phyloP scores from a whole-genome alignment of 2,797 vertebrate genomes.

The Heliangelus exortis region DNA sequence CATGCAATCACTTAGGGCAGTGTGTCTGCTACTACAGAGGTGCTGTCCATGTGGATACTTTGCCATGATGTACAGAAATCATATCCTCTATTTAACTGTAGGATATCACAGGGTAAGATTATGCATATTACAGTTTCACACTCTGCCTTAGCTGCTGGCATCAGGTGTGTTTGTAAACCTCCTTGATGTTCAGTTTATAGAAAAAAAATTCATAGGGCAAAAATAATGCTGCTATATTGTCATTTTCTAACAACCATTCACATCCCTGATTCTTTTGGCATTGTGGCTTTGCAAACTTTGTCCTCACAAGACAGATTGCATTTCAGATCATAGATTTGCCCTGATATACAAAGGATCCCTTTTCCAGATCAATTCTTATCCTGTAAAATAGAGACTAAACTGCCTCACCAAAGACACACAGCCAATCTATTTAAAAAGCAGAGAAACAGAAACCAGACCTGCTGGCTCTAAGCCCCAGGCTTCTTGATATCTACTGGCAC shows the following conservation, averaged over 20 bases:
- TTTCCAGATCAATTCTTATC: not conserved
- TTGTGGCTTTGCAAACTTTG: not conserved
- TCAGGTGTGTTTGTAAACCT: not conserved
- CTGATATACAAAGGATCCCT: not conserved
- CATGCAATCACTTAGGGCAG: not conserved
- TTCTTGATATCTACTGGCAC: not conserved
- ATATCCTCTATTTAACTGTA: not conserved
- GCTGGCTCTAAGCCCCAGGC: not conserved
- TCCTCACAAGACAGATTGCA: not conserved
- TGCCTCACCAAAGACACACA: not conserved
- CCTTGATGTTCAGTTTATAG: not conserved
- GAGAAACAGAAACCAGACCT: not conserved
- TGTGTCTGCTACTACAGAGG: not conserved
- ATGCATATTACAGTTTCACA: not conserved
- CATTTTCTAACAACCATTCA: not conserved
- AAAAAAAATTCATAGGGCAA: not conserved
- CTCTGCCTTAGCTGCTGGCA: not conserved
- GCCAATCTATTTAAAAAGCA: not conserved
- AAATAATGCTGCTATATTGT: not conserved
- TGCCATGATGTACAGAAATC: fast-evolving
- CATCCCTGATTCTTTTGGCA: not conserved
- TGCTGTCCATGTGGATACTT: not conserved
- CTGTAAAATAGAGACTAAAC: not conserved
- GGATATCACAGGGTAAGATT: not conserved
- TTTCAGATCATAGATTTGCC: not conserved